phyloP scores from a whole-genome alignment of 1,140 invertebrate genomes.

The Copidosoma floridanum region DNA sequence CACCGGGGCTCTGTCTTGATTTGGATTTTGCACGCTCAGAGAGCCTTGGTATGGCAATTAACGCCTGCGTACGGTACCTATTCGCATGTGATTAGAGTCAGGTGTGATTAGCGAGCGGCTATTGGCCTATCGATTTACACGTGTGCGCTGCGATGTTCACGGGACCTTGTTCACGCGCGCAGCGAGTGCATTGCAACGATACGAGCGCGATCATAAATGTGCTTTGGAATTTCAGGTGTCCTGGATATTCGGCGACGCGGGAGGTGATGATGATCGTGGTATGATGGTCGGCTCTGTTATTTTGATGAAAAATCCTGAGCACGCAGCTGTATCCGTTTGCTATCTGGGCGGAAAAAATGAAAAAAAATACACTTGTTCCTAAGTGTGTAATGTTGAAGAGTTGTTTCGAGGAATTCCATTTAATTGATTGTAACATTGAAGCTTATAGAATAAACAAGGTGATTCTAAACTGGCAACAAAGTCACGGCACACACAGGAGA shows the following conservation, averaged over 20 bases:
- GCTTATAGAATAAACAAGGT: too few relatives aligned
- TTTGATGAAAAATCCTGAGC: neutral
- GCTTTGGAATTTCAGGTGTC: conserved; percentile 1
- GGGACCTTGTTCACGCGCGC: neutral
- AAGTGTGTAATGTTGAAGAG: too few relatives aligned
- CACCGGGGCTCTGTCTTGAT: conserved; percentile 7
- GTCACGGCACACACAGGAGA: too few relatives aligned
- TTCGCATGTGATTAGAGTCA: conserved; percentile 23
- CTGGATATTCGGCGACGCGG: neutral
- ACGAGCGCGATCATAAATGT: too few relatives aligned
- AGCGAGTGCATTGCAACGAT: too few relatives aligned
- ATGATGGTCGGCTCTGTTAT: too few relatives aligned
- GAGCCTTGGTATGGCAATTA: conserved; percentile 22
- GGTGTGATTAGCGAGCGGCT: conserved; percentile 12
- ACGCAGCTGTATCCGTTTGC: too few relatives aligned
- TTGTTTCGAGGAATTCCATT: too few relatives aligned
- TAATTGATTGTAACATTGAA: too few relatives aligned
- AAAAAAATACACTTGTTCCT: neutral
- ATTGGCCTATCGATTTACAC: conserved; percentile 17
- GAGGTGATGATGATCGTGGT: too few relatives aligned
- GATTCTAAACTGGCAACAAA: too few relatives aligned
- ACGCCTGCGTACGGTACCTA: too few relatives aligned
- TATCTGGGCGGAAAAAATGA: neutral
- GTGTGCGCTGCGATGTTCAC: neutral
- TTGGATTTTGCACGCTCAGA: conserved; percentile 17